These are phyloP conservation scores for Masticophis lateralis DNA, from an alignment of 2,797 vertebrate genomes.

Conservation along the genomic window DNA sequence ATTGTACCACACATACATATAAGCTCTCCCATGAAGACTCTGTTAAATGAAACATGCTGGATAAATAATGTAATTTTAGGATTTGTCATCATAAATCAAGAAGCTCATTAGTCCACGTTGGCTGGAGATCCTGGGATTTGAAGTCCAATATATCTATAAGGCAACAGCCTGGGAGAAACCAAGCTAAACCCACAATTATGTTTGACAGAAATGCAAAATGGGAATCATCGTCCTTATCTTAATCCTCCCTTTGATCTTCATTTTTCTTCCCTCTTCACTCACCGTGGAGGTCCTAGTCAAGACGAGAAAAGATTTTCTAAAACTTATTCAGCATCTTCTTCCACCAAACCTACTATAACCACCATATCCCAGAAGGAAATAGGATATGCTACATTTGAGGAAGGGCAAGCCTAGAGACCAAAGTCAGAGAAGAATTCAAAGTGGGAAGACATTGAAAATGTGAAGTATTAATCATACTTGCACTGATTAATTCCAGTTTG, in stretches of 20 bases:
- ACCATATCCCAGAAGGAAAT: neutral
- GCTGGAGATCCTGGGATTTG: neutral
- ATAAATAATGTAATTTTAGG: neutral
- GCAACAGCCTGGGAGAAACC: neutral
- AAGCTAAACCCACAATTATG: neutral
- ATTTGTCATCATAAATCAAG: slow-evolving; percentile 16
- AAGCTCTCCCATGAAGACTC: neutral
- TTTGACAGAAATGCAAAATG: neutral
- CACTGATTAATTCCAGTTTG: neutral
- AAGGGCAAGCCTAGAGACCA: neutral
- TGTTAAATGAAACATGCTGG: neutral
- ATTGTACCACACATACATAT: neutral
- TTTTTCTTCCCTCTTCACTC: neutral
- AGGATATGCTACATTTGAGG: neutral
- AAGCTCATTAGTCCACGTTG: slow-evolving; percentile 4
- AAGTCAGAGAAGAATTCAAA: neutral
- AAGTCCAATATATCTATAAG: neutral
- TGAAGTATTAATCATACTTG: neutral
- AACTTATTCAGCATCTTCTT: neutral
- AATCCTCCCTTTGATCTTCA: neutral
- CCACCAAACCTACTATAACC: neutral
- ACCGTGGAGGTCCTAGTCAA: neutral
- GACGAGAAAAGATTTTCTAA: neutral
- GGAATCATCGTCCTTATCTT: neutral
- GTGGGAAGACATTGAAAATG: neutral